Evolutionary conservation across 2,888 invertebrate species (phyloP).

Genomic region (Drosophila flavopinicola): DNA sequence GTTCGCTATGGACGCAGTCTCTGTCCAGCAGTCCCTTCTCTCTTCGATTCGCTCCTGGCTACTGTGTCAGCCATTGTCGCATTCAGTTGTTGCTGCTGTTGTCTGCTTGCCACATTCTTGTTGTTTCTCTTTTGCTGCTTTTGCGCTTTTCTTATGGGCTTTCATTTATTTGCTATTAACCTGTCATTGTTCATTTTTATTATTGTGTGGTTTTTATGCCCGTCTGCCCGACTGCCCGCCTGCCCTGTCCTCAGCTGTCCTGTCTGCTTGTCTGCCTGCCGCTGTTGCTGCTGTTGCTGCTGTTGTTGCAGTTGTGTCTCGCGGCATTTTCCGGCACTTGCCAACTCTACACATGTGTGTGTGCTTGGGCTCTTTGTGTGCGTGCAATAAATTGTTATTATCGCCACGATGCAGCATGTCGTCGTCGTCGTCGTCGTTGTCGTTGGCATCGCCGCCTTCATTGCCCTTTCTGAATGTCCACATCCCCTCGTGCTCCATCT

Average conservation of each 20-base stretch:
- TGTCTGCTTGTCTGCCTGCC: constrained; percentile 31
- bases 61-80: constrained; percentile 39
- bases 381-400: constrained; percentile 83
- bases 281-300: constrained; percentile 34
- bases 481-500: constrained; percentile 18
- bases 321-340: constrained; percentile 73
- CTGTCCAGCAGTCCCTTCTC: not conserved
- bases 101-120: constrained; percentile 19
- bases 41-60: not conserved
- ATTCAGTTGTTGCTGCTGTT: constrained; percentile 25
- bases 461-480: constrained; percentile 43
- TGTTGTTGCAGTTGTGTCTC: constrained; percentile 64
- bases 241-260: constrained; percentile 13
- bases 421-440: constrained; percentile 46
- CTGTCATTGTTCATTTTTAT: constrained; percentile 84
- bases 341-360: constrained; percentile 53
- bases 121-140: constrained; percentile 28
- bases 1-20: constrained; percentile 36
- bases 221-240: constrained; percentile 61
- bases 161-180: constrained; percentile 84
- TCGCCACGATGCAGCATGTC: constrained; percentile 82
- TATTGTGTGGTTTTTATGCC: constrained; percentile 72
- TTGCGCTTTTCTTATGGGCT: constrained; percentile 75
- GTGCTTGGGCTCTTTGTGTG: constrained; percentile 47
- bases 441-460: constrained; percentile 18